Conservation (phyloP, 1,140 invertebrate genomes). For the Lepidurus arcticus region DNA sequence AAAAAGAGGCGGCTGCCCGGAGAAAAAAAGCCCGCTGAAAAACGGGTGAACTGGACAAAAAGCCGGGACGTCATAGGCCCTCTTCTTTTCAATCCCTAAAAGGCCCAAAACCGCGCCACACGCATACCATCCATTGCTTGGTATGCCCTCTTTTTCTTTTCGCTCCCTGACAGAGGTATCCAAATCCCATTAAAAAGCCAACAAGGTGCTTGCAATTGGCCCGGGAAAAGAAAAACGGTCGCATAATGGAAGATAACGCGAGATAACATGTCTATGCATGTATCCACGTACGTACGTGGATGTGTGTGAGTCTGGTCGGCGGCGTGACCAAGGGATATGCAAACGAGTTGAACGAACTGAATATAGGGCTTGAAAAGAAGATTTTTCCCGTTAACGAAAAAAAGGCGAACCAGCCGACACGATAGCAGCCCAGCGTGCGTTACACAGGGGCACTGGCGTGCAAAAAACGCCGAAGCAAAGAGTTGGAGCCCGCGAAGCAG, state of each 20-base stretch:
- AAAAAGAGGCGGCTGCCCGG: not conserved
- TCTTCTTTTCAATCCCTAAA: not conserved
- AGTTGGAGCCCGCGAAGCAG: not conserved
- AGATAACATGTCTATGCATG: too few species aligned
- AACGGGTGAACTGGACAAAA: not conserved
- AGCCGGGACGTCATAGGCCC: not conserved
- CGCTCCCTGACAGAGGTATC: too few species aligned
- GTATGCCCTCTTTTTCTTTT: too few species aligned
- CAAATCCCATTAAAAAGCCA: too few species aligned
- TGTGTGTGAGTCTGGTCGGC: constrained; percentile 7
- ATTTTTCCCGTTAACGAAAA: constrained; percentile 15
- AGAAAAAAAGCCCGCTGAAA: not conserved
- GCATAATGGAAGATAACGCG: too few species aligned
- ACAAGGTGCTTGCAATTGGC: too few species aligned
- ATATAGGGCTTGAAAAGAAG: not conserved
- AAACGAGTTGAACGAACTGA: constrained; percentile 19
- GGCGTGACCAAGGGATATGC: constrained; percentile 16
- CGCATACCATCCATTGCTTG: not conserved
- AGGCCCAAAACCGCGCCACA: not conserved
- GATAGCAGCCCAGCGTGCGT: not conserved
- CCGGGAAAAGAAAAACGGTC: too few species aligned
- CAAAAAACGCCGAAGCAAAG: not conserved
- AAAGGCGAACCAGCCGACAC: not conserved
- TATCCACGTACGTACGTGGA: not conserved
- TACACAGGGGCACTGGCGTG: not conserved